Conservation (phyloP, 1,140 invertebrate genomes). For the Zaprionus capensis region DNA sequence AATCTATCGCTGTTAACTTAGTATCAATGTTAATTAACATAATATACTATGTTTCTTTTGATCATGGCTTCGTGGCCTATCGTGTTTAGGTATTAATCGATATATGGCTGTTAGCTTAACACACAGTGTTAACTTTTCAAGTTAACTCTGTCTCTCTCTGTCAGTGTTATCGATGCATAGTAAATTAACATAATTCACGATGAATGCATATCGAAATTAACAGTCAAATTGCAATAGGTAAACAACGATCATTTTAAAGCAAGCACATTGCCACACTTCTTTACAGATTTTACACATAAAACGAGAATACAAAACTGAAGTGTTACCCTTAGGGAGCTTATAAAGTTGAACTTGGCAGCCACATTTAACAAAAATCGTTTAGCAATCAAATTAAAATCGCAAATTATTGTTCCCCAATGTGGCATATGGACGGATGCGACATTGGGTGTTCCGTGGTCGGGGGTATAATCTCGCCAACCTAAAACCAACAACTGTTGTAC, state of each 20-base stretch:
- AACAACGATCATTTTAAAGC: background rate
- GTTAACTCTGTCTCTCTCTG: no score
- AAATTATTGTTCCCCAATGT: conserved; percentile 78
- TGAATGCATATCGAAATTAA: no score
- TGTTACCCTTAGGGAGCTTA: conserved; percentile 3
- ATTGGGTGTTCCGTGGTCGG: no score
- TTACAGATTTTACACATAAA: background rate
- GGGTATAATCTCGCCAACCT: conserved; percentile 29
- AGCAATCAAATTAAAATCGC: conserved; percentile 78
- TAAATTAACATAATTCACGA: no score
- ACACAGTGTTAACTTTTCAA: no score
- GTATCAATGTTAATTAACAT: no score
- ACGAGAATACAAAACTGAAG: background rate
- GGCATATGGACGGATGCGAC: conserved; percentile 61
- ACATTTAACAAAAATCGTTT: conserved; percentile 60
- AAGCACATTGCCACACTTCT: background rate
- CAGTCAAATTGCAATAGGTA: no score
- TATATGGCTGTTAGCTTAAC: background rate
- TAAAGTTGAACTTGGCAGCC: conserved; percentile 16
- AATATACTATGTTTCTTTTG: background rate
- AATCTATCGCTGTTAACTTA: background rate
- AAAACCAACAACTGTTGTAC: conserved; percentile 65
- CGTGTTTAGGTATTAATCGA: background rate
- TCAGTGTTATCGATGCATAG: no score
- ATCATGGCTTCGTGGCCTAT: background rate